Base-by-base conservation (phyloP, 2,888 invertebrate genomes). In the Gnatocerus cornutus region DNA sequence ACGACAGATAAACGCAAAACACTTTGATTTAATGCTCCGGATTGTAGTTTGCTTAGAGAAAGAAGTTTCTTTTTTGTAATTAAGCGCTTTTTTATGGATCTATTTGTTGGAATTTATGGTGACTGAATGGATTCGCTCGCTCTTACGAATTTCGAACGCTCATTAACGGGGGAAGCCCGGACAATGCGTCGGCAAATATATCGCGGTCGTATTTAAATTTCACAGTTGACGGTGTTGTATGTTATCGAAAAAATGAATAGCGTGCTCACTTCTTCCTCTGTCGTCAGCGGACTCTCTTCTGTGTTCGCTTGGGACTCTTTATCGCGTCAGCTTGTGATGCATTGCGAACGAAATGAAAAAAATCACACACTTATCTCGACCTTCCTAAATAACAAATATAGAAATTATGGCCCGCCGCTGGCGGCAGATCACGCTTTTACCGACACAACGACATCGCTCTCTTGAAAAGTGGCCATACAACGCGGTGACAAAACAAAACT, bases 1-100 rank as follows among this genome's bases (percentile, higher is more conserved):
- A 80, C 83, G 85, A 84, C 84, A 85, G 84, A 84, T 85, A 85
- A 85, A 84, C 84, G 84, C 84, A 84, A 85, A 84, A 85, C 84
- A 84, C 83, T 84, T 83, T 84, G 84, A 85, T 85, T 84, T 85
- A 85, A 82, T 82, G 83, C 83, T 76, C 76, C 76, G 83, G 79
- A 81, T 83, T 81, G 83, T 81, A 82, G 82, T 83, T 83, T 83
- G 82, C 81, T 82, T 79, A 80, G 81, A 80, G 80, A 79, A 83
- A 83, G 81, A 83, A 83, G 81, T 82, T 81, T 78, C 82, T 82
- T 83, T 84, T 82, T 83, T 83, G 83, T 84, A 84, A 84, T 84
- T 84, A 84, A 79, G 80, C 76, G 76, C 77, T 79, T 79, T 77
- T 78, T 80, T 79, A 78, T 78, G 77, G 78, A 78, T 74, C 78